A percentile compares a stretch with the other conserved stretches of the same genome.
phyloP scores from a whole-genome alignment of 2,113 vertebrate species.

The Amphiprion ocellaris region DNA sequence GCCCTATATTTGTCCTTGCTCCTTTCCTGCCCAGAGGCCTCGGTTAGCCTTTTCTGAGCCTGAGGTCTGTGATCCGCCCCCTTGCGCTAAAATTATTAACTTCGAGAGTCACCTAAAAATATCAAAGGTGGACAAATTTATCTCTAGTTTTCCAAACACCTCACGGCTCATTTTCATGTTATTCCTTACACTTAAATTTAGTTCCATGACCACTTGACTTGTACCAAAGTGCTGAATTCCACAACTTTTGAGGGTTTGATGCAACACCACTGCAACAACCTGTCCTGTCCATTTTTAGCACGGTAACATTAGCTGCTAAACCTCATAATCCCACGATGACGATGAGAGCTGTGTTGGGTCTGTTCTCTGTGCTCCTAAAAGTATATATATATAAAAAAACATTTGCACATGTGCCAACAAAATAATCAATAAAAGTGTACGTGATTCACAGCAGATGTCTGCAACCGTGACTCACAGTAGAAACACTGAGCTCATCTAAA shows the following conservation, averaged over 20 bases:
- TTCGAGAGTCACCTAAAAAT: background rate
- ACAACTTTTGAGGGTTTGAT: slow-evolving; percentile 15
- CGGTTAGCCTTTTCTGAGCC: slow-evolving; percentile 26
- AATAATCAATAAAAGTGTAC: slow-evolving; percentile 21
- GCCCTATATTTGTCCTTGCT: slow-evolving; percentile 60
- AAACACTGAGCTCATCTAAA: slow-evolving; percentile 34
- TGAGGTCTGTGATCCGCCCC: background rate
- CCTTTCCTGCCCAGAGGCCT: slow-evolving; percentile 30
- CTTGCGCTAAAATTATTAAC: slow-evolving; percentile 1
- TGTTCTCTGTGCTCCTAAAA: background rate
- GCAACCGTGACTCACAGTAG: slow-evolving; percentile 1
- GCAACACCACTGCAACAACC: background rate
- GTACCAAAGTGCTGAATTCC: background rate
- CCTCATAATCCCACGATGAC: slow-evolving; percentile 30
- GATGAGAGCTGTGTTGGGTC: slow-evolving; percentile 9
- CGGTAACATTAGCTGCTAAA: slow-evolving; percentile 23
- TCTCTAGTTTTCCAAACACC: background rate
- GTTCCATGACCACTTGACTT: background rate
- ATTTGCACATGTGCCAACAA: background rate
- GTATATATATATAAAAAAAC: background rate
- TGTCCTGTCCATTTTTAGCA: slow-evolving; percentile 7
- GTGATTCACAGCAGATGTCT: slow-evolving; percentile 4
- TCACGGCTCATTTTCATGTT: background rate
- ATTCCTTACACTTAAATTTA: background rate
- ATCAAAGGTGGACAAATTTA: background rate